phyloP scores from a whole-genome alignment of 2,113 vertebrate genomes.

The Rallus limicola region DNA sequence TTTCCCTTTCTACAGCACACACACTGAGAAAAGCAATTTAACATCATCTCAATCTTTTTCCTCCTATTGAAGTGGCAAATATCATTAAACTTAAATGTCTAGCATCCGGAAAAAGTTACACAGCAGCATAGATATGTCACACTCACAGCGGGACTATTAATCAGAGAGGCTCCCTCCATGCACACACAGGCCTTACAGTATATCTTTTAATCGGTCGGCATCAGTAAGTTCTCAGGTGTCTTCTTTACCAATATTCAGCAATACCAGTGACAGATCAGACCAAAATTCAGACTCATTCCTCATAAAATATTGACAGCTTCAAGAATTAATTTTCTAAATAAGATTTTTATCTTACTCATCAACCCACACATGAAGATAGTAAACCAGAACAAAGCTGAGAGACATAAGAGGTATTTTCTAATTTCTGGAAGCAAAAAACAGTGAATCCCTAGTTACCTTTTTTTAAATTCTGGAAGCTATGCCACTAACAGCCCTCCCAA shows the following conservation, averaged over 20 bases:
- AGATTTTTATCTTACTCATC: neutral
- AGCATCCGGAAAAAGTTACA: neutral
- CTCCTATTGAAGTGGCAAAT: neutral
- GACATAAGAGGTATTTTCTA: neutral
- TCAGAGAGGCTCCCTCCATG: neutral
- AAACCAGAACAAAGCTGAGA: neutral
- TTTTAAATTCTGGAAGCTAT: neutral
- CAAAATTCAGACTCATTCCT: neutral
- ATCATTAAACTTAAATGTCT: neutral
- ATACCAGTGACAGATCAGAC: neutral
- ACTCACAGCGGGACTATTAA: neutral
- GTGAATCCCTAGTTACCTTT: neutral
- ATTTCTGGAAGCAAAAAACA: neutral
- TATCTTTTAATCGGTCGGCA: neutral
- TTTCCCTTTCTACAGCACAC: neutral
- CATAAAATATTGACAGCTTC: neutral
- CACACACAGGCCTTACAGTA: neutral
- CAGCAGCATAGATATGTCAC: conserved; percentile 30
- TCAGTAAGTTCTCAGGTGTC: neutral
- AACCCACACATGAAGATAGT: neutral
- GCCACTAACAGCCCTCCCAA: neutral
- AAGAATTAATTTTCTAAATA: neutral
- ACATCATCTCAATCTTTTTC: neutral
- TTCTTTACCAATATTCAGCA: neutral
- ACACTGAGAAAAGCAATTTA: neutral